phyloP scores from a whole-genome alignment of 1,140 invertebrate genomes.

The Camponotus pennsylvanicus region DNA sequence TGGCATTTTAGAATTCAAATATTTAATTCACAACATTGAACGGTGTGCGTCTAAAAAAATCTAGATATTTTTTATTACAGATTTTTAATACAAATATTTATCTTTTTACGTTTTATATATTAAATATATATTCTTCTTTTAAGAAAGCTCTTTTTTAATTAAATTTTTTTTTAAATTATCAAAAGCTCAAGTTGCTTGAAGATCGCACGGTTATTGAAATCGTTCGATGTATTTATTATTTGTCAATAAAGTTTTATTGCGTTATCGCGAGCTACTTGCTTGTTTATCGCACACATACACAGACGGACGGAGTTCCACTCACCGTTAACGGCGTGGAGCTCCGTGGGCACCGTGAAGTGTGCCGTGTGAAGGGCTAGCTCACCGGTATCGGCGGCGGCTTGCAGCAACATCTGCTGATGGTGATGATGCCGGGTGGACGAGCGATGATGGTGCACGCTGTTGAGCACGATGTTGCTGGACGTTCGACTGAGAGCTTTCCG shows the following conservation, averaged over 20 bases:
- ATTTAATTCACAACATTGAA: background rate
- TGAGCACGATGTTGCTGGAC: conserved; percentile 93
- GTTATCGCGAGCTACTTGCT: background rate
- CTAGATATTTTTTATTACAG: too few species aligned
- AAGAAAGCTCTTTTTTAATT: background rate
- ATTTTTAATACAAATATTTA: too few species aligned
- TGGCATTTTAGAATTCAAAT: background rate
- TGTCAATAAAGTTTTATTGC: background rate
- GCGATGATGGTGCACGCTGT: conserved; percentile 93
- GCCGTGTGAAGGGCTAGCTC: conserved; percentile 80
- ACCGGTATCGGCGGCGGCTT: conserved; percentile 83
- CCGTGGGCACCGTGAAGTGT: conserved; percentile 79
- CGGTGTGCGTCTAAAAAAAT: too few species aligned
- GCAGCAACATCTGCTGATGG: conserved; percentile 82
- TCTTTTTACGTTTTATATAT: background rate
- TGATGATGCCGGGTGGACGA: conserved; percentile 87
- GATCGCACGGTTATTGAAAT: background rate
- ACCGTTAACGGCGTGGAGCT: conserved; percentile 79
- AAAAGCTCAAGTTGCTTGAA: background rate
- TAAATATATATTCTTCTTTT: background rate
- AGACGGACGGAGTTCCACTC: conserved; percentile 68
- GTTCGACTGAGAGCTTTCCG: conserved; percentile 93
- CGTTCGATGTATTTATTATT: background rate
- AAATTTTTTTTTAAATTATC: background rate
- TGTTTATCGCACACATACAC: background rate